phyloP scores from a whole-genome alignment of 2,797 vertebrate genomes.

The Staurois parvus region DNA sequence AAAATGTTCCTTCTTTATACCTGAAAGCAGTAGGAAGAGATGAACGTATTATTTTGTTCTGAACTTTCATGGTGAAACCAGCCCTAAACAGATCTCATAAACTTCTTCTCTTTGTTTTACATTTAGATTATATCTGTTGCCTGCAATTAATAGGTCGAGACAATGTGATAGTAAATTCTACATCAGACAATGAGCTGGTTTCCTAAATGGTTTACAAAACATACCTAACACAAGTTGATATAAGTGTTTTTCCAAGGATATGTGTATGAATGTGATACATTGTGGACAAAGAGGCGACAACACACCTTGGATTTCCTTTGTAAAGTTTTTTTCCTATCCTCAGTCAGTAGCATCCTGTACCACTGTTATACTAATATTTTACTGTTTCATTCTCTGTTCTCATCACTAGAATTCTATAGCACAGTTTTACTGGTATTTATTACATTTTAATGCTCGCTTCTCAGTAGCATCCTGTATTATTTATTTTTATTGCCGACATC shows the following conservation, averaged over 20 bases:
- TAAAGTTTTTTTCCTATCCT: conserved; percentile 28
- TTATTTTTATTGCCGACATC: background rate
- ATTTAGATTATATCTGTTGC: too few relatives aligned
- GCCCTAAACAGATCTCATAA: background rate
- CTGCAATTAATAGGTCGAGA: too few relatives aligned
- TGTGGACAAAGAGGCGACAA: conserved; percentile 25
- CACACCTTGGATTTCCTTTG: conserved; percentile 28
- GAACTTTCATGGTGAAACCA: background rate
- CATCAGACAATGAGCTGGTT: background rate
- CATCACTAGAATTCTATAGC: background rate
- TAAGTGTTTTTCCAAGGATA: conserved; percentile 48
- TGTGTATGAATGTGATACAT: conserved; percentile 17
- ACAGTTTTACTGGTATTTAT: background rate
- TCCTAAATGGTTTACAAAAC: background rate
- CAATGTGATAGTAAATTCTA: background rate
- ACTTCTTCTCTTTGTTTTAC: background rate
- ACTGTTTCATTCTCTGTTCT: background rate
- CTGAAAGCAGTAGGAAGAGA: too few relatives aligned
- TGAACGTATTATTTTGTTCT: background rate
- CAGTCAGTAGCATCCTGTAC: conserved; percentile 29
- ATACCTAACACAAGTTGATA: conserved; percentile 2
- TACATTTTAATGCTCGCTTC: background rate
- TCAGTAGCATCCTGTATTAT: background rate
- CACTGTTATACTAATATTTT: background rate
- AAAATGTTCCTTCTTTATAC: too few relatives aligned